A percentile compares a stretch with the other conserved stretches of the same genome.
These are phyloP conservation scores for Patella caerulea DNA, from an alignment of 2,888 invertebrate species.

Conservation along the genomic window DNA sequence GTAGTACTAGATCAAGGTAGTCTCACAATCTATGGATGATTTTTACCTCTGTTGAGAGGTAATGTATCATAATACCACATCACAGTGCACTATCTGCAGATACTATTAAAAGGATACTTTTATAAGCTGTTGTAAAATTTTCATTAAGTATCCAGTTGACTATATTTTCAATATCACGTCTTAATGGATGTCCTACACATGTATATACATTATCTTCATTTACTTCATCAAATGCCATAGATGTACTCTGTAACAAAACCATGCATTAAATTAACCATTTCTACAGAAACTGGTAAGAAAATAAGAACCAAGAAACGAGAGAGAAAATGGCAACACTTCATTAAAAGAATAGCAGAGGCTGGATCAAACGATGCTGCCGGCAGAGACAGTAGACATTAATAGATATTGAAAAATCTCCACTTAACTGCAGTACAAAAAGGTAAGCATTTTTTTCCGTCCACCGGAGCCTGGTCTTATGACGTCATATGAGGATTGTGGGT, in stretches of 20 bases:
- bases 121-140: conserved; percentile 82
- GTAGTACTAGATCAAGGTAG: too few relatives aligned
- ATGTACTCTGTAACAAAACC: conserved; percentile 80
- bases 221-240: conserved; percentile 90
- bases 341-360: background rate
- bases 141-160: conserved; percentile 84
- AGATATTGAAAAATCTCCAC: too few relatives aligned
- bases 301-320: background rate
- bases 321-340: background rate
- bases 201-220: conserved; percentile 93
- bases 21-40: too few relatives aligned
- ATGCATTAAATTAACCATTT: background rate
- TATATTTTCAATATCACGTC: conserved; percentile 89
- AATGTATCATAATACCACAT: too few relatives aligned
- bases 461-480: too few relatives aligned
- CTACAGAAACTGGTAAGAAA: background rate
- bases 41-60: background rate
- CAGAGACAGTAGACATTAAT: too few relatives aligned
- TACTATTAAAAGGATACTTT: conserved; percentile 77
- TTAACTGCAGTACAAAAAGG: too few relatives aligned
- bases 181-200: conserved; percentile 96
- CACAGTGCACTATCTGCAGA: too few relatives aligned
- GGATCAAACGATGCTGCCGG: too few relatives aligned
- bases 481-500: too few relatives aligned
- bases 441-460: too few relatives aligned